A percentile compares a stretch with the other conserved stretches of the same genome.
Evolutionary conservation across 2,113 vertebrate species (phyloP).

Genomic region (Chunga burmeisteri): DNA sequence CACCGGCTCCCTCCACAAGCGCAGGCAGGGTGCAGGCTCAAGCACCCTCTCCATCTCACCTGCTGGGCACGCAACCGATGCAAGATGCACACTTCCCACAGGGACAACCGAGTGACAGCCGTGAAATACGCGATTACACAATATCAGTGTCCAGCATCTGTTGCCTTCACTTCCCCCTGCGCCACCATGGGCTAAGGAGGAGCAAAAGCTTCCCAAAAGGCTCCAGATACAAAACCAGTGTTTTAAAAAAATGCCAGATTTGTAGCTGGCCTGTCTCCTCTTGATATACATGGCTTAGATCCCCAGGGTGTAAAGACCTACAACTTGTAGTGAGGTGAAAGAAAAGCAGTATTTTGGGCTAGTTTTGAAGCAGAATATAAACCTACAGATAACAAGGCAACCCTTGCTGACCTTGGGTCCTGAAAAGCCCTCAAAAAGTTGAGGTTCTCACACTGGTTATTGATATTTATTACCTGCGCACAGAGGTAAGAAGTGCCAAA

Average conservation of each 20-base stretch:
- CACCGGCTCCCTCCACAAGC: too few species aligned
- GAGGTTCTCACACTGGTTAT: too few species aligned
- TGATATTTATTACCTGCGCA: not conserved
- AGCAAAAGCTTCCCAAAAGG: not conserved
- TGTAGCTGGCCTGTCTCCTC: not conserved
- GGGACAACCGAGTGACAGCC: not conserved
- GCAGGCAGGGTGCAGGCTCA: not conserved
- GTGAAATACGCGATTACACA: not conserved
- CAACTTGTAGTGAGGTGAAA: not conserved
- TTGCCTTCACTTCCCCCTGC: too few species aligned
- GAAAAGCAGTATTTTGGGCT: not conserved
- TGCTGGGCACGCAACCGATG: accelerated
- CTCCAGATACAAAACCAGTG: not conserved
- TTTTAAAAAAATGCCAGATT: not conserved
- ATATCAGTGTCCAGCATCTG: not conserved
- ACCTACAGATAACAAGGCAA: not conserved
- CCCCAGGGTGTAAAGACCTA: not conserved
- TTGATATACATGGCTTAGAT: too few species aligned
- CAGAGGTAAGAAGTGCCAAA: not conserved
- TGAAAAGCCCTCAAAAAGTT: too few species aligned
- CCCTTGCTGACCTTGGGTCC: not conserved
- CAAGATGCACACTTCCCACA: accelerated
- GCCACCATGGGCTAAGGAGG: accelerated
- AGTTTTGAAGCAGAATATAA: not conserved
- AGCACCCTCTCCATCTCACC: not conserved